Evolutionary conservation across 2,888 invertebrate species (phyloP).

Genomic region (Tridacna crocea): DNA sequence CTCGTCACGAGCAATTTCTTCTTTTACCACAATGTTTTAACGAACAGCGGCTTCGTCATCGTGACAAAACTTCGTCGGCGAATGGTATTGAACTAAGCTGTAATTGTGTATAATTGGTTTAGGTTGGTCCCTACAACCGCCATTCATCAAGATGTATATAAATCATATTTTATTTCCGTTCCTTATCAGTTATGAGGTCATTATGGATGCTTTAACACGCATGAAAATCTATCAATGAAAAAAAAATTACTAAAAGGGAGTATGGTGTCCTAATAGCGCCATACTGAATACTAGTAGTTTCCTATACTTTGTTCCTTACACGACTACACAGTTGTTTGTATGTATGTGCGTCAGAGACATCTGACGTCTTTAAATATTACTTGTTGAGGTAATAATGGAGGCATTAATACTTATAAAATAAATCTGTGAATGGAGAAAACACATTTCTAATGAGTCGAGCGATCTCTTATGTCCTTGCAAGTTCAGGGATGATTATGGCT

Average conservation of each 20-base stretch:
- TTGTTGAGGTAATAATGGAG: no score
- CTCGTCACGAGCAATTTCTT: not conserved
- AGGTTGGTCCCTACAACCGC: not conserved
- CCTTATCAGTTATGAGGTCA: conserved; percentile 5
- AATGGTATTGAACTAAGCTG: not conserved
- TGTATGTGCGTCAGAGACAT: no score
- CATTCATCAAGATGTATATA: conserved; percentile 9
- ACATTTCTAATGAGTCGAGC: no score
- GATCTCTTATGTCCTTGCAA: no score
- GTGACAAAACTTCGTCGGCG: not conserved
- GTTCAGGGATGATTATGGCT: no score
- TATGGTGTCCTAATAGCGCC: not conserved
- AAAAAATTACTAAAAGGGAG: not conserved
- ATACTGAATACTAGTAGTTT: not conserved
- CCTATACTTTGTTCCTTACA: no score
- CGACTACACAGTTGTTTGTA: no score
- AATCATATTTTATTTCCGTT: conserved; percentile 30
- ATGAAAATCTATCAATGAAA: conserved; percentile 11
- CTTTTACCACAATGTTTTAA: not conserved
- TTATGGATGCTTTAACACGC: conserved; percentile 21
- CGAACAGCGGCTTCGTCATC: not conserved
- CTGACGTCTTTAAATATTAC: no score
- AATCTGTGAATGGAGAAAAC: no score
- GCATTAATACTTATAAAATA: no score
- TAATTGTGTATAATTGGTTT: conserved; percentile 12